Evolutionary conservation across 2,113 vertebrate species (phyloP), one percentile per base, ranked within the genome.

Genomic region (Melanerpes aurifrons): DNA sequence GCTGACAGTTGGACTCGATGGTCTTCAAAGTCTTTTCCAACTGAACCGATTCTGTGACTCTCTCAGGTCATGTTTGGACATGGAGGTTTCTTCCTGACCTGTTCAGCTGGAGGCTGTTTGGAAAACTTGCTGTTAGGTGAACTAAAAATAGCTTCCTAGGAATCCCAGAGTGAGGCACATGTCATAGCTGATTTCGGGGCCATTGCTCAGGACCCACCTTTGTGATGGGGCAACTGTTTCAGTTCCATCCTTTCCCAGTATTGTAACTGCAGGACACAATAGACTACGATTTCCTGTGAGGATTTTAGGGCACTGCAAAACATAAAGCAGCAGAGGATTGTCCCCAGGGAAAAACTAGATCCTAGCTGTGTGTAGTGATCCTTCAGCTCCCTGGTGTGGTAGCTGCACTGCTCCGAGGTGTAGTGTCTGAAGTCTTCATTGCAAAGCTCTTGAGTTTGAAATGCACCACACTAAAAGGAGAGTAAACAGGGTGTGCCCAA

Each of bases 221-320:
- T 93, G 96, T 32, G 94, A 95, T 96, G 90, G 86, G 72, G 24
- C 5, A 37, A 81, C 92, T 82, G 24, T 83, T 96, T 96, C 28
- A 2, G 95, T 93, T 89, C 87, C 93, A 84, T 96, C 94, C 96
- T 97, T 96, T 98, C 97, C 97, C 97, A 97, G 95, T 74, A 97
- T 97, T 98, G 97, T 97, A 86, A 87, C 71, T 61, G 81, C 37
- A 66, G 77, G 91, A 92, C 90, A 98, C 97, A 98, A 98, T 97
- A 92, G 94, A 71, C 82, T 45, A 81, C 20, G 13, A 0, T 92
- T 98, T 98, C 97, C 97, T 97, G 95, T 91, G 59, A 93, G 92
- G 25, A 32, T 81, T 63, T 69, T 72, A 70, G 37, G 13, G 47
- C 62, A 58, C 28, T 77, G 76, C 56, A 47, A 70, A 87, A 62